These are phyloP conservation scores for Zaprionus ghesquierei DNA, from an alignment of 1,140 invertebrate genomes.

Conservation along the genomic window DNA sequence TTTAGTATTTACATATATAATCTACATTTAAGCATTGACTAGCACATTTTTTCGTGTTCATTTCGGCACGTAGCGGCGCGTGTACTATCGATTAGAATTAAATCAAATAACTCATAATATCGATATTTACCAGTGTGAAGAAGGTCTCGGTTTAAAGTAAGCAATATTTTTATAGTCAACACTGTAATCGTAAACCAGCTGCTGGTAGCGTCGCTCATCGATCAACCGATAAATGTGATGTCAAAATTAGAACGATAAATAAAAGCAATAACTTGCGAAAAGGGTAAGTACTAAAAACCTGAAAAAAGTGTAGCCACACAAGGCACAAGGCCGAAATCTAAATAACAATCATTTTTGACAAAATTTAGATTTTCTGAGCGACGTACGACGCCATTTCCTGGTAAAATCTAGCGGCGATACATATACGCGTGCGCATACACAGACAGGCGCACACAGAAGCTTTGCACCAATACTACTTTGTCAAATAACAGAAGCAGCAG, in stretches of 20 bases:
- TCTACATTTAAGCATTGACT: constrained; percentile 52
- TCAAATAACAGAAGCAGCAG: constrained; percentile 24
- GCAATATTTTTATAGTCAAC: background rate
- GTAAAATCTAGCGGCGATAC: constrained; percentile 14
- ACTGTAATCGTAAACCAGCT: constrained; percentile 25
- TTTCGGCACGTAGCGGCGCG: constrained; percentile 44
- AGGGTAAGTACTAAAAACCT: constrained; percentile 4
- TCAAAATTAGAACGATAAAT: constrained; percentile 20
- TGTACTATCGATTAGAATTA: constrained; percentile 18
- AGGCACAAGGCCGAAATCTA: background rate
- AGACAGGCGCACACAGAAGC: background rate
- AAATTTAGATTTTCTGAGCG: background rate
- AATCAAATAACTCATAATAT: background rate
- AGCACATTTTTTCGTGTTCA: constrained; percentile 52
- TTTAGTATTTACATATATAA: constrained; percentile 42
- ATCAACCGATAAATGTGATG: constrained; percentile 11
- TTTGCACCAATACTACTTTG: constrained; percentile 7
- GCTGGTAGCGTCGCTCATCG: constrained; percentile 22
- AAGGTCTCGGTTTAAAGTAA: constrained; percentile 18
- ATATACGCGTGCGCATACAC: constrained; percentile 31
- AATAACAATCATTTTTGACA: constrained; percentile 1
- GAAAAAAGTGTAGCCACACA: background rate
- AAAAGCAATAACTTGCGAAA: constrained; percentile 9
- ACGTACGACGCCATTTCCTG: constrained; percentile 33
- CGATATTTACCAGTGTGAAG: constrained; percentile 2